Conservation (phyloP, 2,888 invertebrate species). For the Drosophila meridiana region DNA sequence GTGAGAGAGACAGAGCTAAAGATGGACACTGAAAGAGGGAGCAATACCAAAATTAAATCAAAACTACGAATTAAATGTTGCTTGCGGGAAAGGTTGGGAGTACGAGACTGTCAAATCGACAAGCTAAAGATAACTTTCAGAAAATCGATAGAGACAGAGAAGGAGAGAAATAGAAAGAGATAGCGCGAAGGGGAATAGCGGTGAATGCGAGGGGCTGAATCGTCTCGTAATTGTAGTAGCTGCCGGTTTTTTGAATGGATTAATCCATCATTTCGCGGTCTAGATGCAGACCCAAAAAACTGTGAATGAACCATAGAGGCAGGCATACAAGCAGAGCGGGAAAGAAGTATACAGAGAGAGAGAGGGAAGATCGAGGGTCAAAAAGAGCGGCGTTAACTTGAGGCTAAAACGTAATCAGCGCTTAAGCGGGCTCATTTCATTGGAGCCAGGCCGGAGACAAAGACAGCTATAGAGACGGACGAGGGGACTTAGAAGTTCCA, state of each 20-base stretch:
- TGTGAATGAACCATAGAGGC: constrained; percentile 51
- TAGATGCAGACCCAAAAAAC: constrained; percentile 30
- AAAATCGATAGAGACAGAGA: constrained; percentile 49
- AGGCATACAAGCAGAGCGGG: background rate
- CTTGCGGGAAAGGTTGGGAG: constrained; percentile 5
- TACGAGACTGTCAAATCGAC: constrained; percentile 46
- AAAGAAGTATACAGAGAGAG: background rate
- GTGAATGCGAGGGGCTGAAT: constrained; percentile 27
- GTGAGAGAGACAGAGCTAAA: background rate
- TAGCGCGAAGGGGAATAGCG: background rate
- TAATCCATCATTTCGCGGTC: constrained; percentile 75
- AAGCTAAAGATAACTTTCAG: constrained; percentile 36
- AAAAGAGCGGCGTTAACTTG: constrained; percentile 68
- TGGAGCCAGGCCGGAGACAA: constrained; percentile 45
- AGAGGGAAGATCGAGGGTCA: constrained; percentile 22
- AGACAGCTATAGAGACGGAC: constrained; percentile 6
- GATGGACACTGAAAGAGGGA: constrained; percentile 7
- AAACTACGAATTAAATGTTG: constrained; percentile 76
- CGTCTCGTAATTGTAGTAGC: constrained; percentile 68
- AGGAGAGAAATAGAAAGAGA: background rate
- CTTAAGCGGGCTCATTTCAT: constrained; percentile 71
- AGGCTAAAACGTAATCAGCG: constrained; percentile 73
- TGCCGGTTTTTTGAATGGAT: constrained; percentile 69
- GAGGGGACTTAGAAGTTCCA: constrained; percentile 58
- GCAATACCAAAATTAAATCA: constrained; percentile 67